Evolutionary conservation across 1,140 invertebrate genomes (phyloP).

Genomic region (Doryteuthis pealeii): DNA sequence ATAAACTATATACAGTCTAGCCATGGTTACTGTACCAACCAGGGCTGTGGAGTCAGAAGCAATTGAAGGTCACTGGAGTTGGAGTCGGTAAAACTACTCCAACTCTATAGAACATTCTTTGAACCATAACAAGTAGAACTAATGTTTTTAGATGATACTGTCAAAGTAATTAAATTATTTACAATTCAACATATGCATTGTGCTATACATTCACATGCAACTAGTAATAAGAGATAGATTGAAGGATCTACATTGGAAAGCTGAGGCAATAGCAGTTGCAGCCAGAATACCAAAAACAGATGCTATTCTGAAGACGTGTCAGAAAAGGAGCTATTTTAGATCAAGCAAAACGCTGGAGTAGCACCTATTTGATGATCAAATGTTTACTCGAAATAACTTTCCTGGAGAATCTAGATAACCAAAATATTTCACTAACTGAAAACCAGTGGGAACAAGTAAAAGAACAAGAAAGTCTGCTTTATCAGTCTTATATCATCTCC

Average conservation of each 20-base stretch:
- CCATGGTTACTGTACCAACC: too few relatives aligned
- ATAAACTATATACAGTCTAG: too few relatives aligned
- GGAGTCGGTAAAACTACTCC: too few relatives aligned
- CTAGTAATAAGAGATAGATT: not conserved
- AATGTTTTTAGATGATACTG: too few relatives aligned
- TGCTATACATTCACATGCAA: conserved; percentile 2
- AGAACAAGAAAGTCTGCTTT: not conserved
- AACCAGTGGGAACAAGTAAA: not conserved
- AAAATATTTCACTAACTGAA: conserved; percentile 2
- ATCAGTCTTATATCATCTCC: not conserved
- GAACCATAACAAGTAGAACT: too few relatives aligned
- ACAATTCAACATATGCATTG: too few relatives aligned
- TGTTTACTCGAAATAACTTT: not conserved
- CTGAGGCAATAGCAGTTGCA: not conserved
- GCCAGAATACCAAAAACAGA: too few relatives aligned
- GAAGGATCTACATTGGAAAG: not conserved
- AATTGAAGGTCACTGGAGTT: too few relatives aligned
- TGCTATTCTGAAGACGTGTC: not conserved
- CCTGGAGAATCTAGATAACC: not conserved
- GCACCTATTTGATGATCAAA: not conserved
- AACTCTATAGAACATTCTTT: too few relatives aligned
- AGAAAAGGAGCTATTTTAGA: not conserved
- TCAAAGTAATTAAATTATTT: too few relatives aligned
- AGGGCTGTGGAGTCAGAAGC: too few relatives aligned
- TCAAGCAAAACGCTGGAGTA: conserved; percentile 2